Evolutionary conservation across 2,113 vertebrate species (phyloP).

Genomic region (Orthonyx spaldingii): DNA sequence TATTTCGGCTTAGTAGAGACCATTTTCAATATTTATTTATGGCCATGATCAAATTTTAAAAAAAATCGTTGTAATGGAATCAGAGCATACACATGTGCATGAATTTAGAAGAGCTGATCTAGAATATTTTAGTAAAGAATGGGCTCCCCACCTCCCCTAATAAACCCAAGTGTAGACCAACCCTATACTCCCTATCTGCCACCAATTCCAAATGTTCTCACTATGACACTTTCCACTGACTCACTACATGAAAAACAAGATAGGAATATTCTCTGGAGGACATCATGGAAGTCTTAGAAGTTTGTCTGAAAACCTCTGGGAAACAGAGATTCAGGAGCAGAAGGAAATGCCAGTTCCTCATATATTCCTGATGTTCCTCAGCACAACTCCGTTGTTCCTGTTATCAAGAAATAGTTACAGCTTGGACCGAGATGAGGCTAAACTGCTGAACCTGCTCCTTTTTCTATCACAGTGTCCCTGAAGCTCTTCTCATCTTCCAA

Average conservation of each 20-base stretch:
- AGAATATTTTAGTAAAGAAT: neutral
- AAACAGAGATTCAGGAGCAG: neutral
- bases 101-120: neutral
- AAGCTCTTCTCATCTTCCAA: neutral
- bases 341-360: neutral
- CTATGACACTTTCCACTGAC: neutral
- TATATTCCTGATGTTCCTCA: neutral
- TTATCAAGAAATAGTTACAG: neutral
- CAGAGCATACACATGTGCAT: neutral
- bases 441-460: neutral
- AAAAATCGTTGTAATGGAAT: neutral
- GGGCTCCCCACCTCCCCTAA: rapidly evolving
- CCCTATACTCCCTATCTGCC: neutral
- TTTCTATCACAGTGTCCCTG: neutral
- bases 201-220: neutral
- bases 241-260: neutral
- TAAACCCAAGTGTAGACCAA: neutral
- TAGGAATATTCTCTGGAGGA: neutral
- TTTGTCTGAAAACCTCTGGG: neutral
- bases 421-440: neutral
- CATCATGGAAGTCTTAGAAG: neutral
- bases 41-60: neutral
- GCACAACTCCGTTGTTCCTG: neutral
- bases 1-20: neutral
- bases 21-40: neutral